A percentile compares a stretch with the other conserved stretches of the same genome.
phyloP scores from a whole-genome alignment of 2,113 vertebrate genomes.

The Vombatus ursinus region DNA sequence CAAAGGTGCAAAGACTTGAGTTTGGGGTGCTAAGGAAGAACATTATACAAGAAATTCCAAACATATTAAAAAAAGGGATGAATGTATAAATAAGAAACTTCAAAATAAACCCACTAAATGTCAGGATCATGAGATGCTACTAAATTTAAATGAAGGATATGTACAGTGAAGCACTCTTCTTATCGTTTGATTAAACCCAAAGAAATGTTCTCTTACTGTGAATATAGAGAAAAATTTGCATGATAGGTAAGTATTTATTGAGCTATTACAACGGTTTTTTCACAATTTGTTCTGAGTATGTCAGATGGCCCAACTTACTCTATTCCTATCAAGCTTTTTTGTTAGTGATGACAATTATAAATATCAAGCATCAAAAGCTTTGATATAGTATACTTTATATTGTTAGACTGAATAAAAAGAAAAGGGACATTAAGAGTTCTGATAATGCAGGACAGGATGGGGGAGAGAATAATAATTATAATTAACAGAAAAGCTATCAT shows the following conservation, averaged over 20 bases:
- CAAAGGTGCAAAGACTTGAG: constrained; percentile 12
- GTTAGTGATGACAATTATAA: constrained; percentile 18
- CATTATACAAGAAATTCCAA: constrained; percentile 9
- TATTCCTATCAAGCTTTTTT: constrained; percentile 1
- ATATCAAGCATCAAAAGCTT: background rate
- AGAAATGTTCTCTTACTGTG: constrained; percentile 2
- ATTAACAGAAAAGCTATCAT: constrained; percentile 1
- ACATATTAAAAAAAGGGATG: background rate
- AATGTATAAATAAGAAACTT: constrained; percentile 25
- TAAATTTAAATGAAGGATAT: background rate
- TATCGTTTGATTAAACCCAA: constrained; percentile 1
- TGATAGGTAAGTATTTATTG: background rate
- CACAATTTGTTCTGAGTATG: constrained; percentile 12
- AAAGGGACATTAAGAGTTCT: background rate
- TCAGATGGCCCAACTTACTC: constrained; percentile 44
- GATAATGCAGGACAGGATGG: background rate
- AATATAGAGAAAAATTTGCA: background rate
- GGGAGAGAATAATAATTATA: constrained; percentile 32
- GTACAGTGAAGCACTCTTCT: background rate
- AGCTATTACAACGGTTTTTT: background rate
- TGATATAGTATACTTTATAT: background rate
- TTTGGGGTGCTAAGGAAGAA: constrained; percentile 27
- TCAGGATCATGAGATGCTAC: background rate
- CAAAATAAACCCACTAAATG: background rate
- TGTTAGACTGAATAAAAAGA: background rate